Base-by-base conservation (phyloP, 2,797 vertebrate genomes). In the Lerista edwardsae region DNA sequence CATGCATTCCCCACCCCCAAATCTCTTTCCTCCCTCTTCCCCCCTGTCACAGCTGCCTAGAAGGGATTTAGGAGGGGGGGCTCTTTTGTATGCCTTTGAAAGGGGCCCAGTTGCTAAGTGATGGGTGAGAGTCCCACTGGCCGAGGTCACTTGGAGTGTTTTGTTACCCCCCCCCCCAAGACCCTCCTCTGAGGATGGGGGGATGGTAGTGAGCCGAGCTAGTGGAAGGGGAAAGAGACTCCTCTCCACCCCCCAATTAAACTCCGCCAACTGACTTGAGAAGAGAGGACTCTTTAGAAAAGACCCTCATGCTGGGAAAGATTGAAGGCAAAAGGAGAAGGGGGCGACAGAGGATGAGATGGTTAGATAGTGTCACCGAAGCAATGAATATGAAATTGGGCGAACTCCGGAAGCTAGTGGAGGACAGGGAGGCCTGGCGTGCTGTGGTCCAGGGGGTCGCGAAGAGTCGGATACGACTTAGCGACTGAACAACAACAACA, bases 141-240 rank as follows among this genome's bases (percentile, higher is more conserved):
- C 11, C 12, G 83, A 82, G 92, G 89, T 92, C 94, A 88, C 75
- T 77, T 41, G 47, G 88, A 74, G 9, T 27, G 83, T 90, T 93
- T 93, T 95, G 93, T 95, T 94, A 88, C 86, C 94, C 89, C 87
- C 84, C 91, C n/a, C n/a, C n/a, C n/a, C n/a, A 92, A 88, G 91
- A 93, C 94, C 93, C 94, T 96, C 29, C 83, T 92, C 92, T 87
- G 88, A 91, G 76, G 51, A 94, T 94, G 27, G 39, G 95, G 94
- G 95, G 96, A 94, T 85, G 87, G 86, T 7, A 92, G 86, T 82
- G 91, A 93, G 90, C 80, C 84, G 41, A 83, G 83, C 87, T 90
- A 91, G 2, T 23, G 61, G 91, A 90, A 91, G 89, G 57, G 87
- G 85, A 84, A 79, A 59, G 79, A 64, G 71, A 41, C 57, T 1